Evolutionary conservation across 2,888 invertebrate genomes (phyloP).

Genomic region (Chouioia cunea): DNA sequence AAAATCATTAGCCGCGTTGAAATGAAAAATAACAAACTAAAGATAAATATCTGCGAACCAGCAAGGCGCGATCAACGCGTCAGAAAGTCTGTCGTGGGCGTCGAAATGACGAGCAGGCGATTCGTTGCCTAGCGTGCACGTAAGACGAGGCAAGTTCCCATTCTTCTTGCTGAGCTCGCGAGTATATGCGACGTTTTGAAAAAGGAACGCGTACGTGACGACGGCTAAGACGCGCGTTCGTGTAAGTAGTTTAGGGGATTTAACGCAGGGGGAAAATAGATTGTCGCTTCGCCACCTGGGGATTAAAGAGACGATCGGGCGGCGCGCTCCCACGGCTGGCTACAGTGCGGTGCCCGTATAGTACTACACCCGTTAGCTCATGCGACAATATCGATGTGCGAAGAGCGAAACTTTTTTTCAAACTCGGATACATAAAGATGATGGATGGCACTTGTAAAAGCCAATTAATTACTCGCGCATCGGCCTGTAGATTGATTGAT

Average conservation of each 20-base stretch:
- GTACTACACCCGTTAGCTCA: neutral
- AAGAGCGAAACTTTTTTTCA: slow-evolving; percentile 13
- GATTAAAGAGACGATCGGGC: slow-evolving; percentile 30
- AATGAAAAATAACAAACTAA: neutral
- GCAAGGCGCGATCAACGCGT: neutral
- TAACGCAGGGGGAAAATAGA: slow-evolving; percentile 31
- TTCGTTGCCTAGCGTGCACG: neutral
- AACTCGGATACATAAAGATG: too few relatives aligned
- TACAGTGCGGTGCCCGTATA: neutral
- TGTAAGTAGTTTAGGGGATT: slow-evolving; percentile 34
- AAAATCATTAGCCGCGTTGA: slow-evolving; percentile 21
- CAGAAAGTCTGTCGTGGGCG: slow-evolving; percentile 24
- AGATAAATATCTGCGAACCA: neutral
- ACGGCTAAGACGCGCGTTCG: slow-evolving; percentile 5
- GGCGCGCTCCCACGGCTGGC: slow-evolving; percentile 35
- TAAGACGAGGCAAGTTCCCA: slow-evolving; percentile 24
- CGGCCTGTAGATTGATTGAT: slow-evolving; percentile 18
- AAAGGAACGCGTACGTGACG: neutral
- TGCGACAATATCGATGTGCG: slow-evolving; percentile 36
- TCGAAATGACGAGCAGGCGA: slow-evolving; percentile 29
- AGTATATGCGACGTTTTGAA: neutral
- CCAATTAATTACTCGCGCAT: slow-evolving; percentile 8
- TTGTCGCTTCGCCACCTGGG: slow-evolving; percentile 44
- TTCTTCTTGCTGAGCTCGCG: slow-evolving; percentile 6
- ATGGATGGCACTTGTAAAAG: slow-evolving; percentile 32